Evolutionary conservation across 2,797 vertebrate species (phyloP).

Genomic region (Aselliscus stoliczkanus): DNA sequence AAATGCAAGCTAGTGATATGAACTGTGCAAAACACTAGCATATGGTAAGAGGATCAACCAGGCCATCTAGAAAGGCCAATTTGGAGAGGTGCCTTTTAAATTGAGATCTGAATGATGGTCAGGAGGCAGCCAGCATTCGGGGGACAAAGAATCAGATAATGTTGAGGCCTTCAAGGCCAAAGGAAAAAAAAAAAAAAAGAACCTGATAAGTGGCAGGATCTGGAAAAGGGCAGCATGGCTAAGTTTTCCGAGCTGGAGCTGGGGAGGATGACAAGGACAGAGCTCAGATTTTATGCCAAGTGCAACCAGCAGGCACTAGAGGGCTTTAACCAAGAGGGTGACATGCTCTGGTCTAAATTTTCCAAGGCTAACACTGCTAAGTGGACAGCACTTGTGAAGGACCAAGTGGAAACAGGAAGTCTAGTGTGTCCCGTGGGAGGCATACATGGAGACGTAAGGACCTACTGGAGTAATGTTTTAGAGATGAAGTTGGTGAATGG

Average conservation of each 20-base stretch:
- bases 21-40: background rate
- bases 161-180: background rate
- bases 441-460: background rate
- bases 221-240: no score
- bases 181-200: background rate
- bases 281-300: background rate
- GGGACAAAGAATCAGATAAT: background rate
- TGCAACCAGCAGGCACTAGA: background rate
- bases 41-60: background rate
- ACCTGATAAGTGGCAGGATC: background rate
- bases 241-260: no score
- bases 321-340: background rate
- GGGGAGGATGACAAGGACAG: no score
- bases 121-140: background rate
- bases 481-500: background rate
- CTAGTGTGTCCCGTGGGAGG: fast-evolving
- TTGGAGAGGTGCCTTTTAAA: background rate
- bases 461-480: background rate
- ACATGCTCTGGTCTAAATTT: background rate
- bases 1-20: background rate
- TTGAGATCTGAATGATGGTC: background rate
- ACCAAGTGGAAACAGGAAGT: background rate
- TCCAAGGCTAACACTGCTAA: background rate
- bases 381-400: no score
- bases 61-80: background rate